Conservation (phyloP, 2,113 vertebrate species). For the Rhipidura dahli region DNA sequence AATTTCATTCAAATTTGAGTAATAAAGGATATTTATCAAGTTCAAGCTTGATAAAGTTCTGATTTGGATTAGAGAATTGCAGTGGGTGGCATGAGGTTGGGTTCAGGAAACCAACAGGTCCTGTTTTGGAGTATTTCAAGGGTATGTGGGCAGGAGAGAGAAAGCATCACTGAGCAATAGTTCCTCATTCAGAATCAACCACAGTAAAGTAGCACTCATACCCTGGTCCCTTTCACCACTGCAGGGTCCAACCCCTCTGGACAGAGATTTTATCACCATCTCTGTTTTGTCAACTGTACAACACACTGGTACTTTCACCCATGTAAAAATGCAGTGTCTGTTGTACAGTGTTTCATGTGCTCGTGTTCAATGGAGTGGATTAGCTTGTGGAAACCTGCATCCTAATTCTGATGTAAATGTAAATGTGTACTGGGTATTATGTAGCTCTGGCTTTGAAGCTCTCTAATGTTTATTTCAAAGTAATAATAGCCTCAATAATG, state of each 20-base stretch:
- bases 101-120: background rate
- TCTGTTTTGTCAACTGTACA: background rate
- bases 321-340: background rate
- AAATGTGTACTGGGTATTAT: background rate
- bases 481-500: constrained; percentile 31
- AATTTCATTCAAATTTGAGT: background rate
- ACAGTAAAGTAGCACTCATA: fast-evolving
- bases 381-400: background rate
- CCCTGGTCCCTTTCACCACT: background rate
- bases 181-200: background rate
- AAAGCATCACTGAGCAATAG: background rate
- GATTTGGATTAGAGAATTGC: background rate
- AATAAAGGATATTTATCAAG: background rate
- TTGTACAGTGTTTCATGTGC: background rate
- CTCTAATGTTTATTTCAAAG: constrained; percentile 49
- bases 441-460: constrained; percentile 19
- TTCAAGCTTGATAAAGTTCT: background rate
- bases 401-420: constrained; percentile 8
- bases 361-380: background rate
- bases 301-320: background rate
- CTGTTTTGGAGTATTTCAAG: background rate
- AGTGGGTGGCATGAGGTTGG: background rate
- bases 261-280: background rate
- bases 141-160: background rate
- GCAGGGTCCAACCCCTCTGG: background rate